A percentile compares a stretch with the other conserved stretches of the same genome.
Conservation (phyloP, 2,888 invertebrate species). For the Eupeodes latifasciatus region DNA sequence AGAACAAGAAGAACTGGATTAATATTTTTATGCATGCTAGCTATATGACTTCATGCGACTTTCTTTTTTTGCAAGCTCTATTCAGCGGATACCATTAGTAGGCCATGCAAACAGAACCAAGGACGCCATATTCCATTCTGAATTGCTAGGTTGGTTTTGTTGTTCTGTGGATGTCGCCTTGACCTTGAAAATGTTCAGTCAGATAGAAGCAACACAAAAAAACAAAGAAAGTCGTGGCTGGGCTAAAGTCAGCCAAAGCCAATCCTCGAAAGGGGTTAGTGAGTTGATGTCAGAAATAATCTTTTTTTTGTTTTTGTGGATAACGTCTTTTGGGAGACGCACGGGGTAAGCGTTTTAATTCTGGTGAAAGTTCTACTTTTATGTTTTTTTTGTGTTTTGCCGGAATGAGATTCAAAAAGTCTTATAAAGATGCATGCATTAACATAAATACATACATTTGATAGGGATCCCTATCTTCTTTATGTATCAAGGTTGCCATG, state of each 20-base stretch:
- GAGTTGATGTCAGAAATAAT: constrained; percentile 54
- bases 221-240: constrained; percentile 13
- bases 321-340: not conserved
- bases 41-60: not conserved
- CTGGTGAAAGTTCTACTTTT: constrained; percentile 25
- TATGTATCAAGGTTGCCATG: not conserved
- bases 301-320: constrained; percentile 24
- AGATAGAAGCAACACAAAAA: not conserved
- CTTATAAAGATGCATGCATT: not conserved
- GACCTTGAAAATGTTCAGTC: constrained; percentile 62
- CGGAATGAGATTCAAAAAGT: constrained; percentile 7
- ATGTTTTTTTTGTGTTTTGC: not conserved
- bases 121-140: not conserved
- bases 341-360: constrained; percentile 30
- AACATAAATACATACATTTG: constrained; percentile 38
- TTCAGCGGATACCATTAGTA: constrained; percentile 60
- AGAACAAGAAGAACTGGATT: constrained; percentile 47
- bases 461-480: not conserved
- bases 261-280: constrained; percentile 19
- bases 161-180: constrained; percentile 24
- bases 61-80: not conserved
- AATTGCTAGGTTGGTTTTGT: not conserved
- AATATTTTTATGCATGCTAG: constrained; percentile 56
- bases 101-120: constrained; percentile 51
- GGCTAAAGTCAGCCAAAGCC: constrained; percentile 41